These are phyloP conservation scores for Tetramorium simillimum DNA, from an alignment of 1,140 invertebrate genomes.

Conservation along the genomic window DNA sequence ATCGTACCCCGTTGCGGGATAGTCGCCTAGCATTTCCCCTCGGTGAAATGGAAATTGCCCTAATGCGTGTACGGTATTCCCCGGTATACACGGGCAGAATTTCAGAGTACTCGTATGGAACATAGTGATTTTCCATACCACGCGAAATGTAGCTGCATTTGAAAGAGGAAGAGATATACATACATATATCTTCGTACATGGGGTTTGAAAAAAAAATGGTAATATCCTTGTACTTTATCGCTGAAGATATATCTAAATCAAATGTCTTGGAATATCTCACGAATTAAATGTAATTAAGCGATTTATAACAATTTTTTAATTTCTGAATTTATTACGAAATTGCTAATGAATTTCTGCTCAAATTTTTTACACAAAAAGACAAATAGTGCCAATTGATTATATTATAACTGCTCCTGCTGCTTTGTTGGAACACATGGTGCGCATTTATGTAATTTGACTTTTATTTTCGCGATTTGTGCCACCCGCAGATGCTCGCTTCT, in stretches of 20 bases:
- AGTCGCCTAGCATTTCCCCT: constrained; percentile 29
- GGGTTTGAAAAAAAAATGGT: background rate
- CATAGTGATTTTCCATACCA: constrained; percentile 16
- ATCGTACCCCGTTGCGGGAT: constrained; percentile 24
- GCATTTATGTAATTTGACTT: constrained; percentile 14
- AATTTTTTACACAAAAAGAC: background rate
- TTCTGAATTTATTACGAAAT: background rate
- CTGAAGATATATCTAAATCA: background rate
- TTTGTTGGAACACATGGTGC: background rate
- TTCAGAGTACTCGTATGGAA: constrained; percentile 11
- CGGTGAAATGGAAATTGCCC: constrained; percentile 46
- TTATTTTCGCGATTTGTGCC: background rate
- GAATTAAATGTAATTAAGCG: background rate
- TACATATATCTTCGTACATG: background rate
- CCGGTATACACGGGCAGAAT: constrained; percentile 28
- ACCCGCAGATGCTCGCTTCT: background rate
- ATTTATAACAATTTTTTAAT: background rate
- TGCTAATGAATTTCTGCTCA: background rate
- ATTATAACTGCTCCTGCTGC: background rate
- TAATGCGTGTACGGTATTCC: constrained; percentile 40
- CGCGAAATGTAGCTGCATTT: background rate
- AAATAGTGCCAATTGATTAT: background rate
- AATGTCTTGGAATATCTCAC: background rate
- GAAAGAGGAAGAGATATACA: background rate
- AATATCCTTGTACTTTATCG: background rate